A percentile compares a stretch with the other conserved stretches of the same genome.
These are phyloP conservation scores for Dicyrtomina minuta DNA, from an alignment of 2,888 invertebrate genomes.

Conservation along the genomic window DNA sequence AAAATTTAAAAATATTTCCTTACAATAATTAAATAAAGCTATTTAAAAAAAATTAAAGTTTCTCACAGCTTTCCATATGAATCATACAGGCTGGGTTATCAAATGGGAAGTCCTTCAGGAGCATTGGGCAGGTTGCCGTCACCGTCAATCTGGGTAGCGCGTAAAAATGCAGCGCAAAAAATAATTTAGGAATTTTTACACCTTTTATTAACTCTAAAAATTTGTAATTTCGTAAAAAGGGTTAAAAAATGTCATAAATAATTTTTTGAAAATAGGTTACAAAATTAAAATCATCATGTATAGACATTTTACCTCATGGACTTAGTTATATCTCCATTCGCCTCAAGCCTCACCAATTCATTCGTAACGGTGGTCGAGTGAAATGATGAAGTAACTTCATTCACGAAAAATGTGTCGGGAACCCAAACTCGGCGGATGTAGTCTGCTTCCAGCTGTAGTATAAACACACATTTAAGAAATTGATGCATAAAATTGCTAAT, in stretches of 20 bases:
- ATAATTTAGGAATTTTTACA: not conserved
- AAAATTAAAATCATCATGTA: not conserved
- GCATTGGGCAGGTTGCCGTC: constrained; percentile 95
- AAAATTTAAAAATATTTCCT: too few relatives aligned
- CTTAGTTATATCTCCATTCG: constrained; percentile 21
- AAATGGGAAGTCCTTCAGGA: constrained; percentile 94
- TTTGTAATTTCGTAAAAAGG: not conserved
- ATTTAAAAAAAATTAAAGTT: constrained; percentile 59
- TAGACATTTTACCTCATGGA: constrained; percentile 18
- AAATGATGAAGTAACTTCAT: constrained; percentile 9
- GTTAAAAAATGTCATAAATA: too few relatives aligned
- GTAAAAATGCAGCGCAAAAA: constrained; percentile 55
- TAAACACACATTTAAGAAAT: not conserved
- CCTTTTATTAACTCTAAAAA: not conserved
- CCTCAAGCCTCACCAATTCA: constrained; percentile 2
- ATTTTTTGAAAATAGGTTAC: not conserved
- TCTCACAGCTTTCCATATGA: constrained; percentile 98
- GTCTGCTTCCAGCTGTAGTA: constrained; percentile 8
- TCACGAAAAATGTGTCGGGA: constrained; percentile 16
- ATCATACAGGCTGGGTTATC: constrained; percentile 91
- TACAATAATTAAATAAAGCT: not conserved
- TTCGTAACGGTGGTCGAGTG: constrained; percentile 13
- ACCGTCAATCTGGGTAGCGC: constrained; percentile 74
- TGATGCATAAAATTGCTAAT: not conserved
- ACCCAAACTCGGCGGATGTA: constrained; percentile 3